These are phyloP conservation scores for Plecturocebus donacophilus DNA, from an alignment of 2,113 vertebrate species.

Conservation along the genomic window DNA sequence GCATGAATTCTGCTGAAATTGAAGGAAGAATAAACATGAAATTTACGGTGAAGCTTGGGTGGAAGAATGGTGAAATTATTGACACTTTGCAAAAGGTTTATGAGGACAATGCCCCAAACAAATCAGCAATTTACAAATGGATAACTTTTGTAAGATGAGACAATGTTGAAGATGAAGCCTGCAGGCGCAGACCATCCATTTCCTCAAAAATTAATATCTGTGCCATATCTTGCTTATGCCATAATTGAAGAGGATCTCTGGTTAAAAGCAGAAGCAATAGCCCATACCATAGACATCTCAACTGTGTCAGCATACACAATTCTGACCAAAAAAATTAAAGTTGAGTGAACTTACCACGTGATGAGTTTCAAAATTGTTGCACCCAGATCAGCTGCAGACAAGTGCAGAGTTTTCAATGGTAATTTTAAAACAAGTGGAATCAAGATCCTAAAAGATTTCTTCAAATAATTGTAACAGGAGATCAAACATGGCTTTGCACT, in stretches of 20 bases:
- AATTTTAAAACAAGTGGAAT: too few species aligned
- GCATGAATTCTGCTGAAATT: not conserved
- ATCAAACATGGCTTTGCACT: too few species aligned
- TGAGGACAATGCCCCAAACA: not conserved
- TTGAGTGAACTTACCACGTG: not conserved
- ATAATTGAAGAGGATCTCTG: not conserved
- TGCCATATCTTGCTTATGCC: not conserved
- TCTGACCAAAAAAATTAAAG: not conserved
- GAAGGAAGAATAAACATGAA: not conserved
- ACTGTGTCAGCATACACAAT: not conserved
- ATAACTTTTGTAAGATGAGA: not conserved
- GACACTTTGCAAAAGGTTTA: not conserved
- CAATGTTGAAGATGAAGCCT: not conserved
- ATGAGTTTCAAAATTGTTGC: not conserved
- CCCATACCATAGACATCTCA: not conserved
- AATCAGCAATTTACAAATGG: not conserved
- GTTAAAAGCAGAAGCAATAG: not conserved
- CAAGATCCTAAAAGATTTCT: too few species aligned
- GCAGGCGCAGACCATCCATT: not conserved
- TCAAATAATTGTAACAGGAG: too few species aligned
- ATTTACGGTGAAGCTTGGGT: not conserved
- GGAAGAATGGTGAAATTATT: not conserved
- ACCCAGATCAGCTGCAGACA: too few species aligned
- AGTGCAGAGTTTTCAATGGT: too few species aligned
- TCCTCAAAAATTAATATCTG: too few species aligned